These are phyloP conservation scores for Lates calcarifer DNA, from an alignment of 2,113 vertebrate species.

Conservation along the genomic window DNA sequence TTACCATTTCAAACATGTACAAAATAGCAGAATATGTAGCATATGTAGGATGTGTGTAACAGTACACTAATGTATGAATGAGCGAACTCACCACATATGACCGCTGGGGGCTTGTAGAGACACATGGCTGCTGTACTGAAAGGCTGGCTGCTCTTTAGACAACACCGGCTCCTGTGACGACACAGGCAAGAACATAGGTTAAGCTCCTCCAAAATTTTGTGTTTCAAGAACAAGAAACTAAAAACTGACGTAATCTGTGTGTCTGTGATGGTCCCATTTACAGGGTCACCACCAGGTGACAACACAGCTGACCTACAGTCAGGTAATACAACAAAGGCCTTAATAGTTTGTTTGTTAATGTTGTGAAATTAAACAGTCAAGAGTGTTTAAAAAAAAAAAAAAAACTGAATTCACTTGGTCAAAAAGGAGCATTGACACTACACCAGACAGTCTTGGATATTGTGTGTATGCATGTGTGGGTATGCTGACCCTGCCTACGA, in stretches of 20 bases:
- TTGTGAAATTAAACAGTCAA: not conserved
- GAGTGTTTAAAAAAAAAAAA: not conserved
- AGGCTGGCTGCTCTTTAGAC: conserved; percentile 97
- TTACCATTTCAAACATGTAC: not conserved
- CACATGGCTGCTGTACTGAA: conserved; percentile 99
- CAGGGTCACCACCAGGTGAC: too few species aligned
- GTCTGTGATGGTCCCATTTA: too few species aligned
- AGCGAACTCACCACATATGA: conserved; percentile 94
- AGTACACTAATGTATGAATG: not conserved
- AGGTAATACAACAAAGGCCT: not conserved
- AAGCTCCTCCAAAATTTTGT: not conserved
- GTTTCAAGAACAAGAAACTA: not conserved
- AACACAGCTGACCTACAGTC: not conserved
- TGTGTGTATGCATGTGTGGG: not conserved
- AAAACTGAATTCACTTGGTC: not conserved
- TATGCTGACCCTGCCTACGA: conserved; percentile 92
- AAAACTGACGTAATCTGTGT: too few species aligned
- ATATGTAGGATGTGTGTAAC: not conserved
- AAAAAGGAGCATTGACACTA: not conserved
- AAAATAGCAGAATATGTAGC: not conserved
- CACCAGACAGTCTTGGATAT: not conserved
- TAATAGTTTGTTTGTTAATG: not conserved
- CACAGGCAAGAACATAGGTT: not conserved
- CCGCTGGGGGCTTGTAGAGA: conserved; percentile 97
- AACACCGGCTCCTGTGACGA: conserved; percentile 92